Conservation (phyloP, 1,140 invertebrate species). For the Diabrotica virgifera region DNA sequence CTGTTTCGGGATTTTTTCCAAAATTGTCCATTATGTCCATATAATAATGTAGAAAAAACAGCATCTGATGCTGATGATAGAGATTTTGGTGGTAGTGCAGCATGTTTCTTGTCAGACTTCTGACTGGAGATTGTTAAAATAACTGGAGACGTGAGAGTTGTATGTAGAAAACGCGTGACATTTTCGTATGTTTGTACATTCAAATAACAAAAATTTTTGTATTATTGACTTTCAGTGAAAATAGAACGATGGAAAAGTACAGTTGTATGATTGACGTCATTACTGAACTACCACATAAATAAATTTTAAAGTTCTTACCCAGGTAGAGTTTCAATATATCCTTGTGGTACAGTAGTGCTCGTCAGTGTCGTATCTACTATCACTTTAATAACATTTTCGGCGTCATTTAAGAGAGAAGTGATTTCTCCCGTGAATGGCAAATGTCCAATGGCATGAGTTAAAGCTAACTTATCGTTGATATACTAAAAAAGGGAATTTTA, state of each 20-base stretch:
- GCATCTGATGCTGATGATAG: too few species aligned
- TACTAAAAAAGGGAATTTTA: conserved; percentile 58
- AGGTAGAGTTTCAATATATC: conserved; percentile 58
- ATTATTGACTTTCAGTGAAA: background rate
- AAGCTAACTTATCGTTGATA: conserved; percentile 77
- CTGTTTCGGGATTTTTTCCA: too few species aligned
- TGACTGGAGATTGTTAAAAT: too few species aligned
- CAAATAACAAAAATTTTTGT: background rate
- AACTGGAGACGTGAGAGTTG: too few species aligned
- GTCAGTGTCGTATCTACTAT: conserved; percentile 91
- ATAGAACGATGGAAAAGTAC: too few species aligned
- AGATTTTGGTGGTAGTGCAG: too few species aligned
- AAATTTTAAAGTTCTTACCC: conserved; percentile 44
- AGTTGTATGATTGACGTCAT: too few species aligned
- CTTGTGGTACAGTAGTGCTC: conserved; percentile 79
- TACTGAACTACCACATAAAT: background rate
- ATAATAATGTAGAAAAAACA: too few species aligned
- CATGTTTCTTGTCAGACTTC: too few species aligned
- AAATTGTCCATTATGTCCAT: too few species aligned
- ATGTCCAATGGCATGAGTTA: conserved; percentile 89
- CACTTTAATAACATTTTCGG: conserved; percentile 81
- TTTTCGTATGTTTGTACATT: background rate
- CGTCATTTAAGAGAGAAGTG: conserved; percentile 60
- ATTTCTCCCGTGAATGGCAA: conserved; percentile 90
- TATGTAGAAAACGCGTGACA: too few species aligned